Conservation (phyloP, 2,113 vertebrate species). For the Halcyon senegalensis region DNA sequence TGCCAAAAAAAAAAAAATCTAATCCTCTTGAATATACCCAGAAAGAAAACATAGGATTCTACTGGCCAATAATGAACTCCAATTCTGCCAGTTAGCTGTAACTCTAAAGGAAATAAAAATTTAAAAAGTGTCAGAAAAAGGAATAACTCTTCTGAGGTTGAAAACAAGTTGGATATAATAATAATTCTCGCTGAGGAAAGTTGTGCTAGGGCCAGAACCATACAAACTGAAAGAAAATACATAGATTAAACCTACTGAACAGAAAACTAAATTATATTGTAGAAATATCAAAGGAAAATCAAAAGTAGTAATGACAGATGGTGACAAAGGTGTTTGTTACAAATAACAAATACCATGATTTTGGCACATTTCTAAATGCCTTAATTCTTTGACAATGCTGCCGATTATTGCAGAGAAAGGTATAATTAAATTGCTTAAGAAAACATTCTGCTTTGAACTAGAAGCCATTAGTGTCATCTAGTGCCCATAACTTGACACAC, state of each 20-base stretch:
- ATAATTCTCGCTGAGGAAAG: not conserved
- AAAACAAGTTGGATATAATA: not conserved
- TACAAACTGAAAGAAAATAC: not conserved
- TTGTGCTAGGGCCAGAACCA: not conserved
- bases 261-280: not conserved
- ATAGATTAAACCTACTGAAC: not conserved
- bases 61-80: not conserved
- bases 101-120: not conserved
- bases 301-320: not conserved
- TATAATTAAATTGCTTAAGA: not conserved
- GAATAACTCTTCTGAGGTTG: not conserved
- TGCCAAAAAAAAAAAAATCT: not conserved
- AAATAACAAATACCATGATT: not conserved
- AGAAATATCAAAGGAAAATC: not conserved
- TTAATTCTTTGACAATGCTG: not conserved
- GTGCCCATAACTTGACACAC: not conserved
- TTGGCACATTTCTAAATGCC: not conserved
- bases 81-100: not conserved
- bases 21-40: not conserved
- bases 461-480: not conserved
- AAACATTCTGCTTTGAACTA: not conserved
- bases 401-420: not conserved
- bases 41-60: not conserved
- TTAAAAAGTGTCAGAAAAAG: not conserved
- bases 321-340: not conserved